Percentiles rank a stretch among this genome's conserved stretches.
Conservation (phyloP, 1,140 invertebrate genomes). For the Meloidogyne exigua region DNA sequence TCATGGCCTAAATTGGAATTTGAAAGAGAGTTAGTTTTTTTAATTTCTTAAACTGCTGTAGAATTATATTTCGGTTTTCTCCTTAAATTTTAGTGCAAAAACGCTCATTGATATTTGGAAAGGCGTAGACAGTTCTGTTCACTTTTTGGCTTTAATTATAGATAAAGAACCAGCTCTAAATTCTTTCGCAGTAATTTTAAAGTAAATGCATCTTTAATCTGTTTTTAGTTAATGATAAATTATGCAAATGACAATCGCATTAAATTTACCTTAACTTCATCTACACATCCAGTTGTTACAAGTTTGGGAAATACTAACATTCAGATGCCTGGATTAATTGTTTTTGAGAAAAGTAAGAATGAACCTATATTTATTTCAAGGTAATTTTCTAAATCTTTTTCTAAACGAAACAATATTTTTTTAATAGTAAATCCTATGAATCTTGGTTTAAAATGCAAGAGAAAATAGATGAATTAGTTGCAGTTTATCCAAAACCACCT, state of each 20-base stretch:
- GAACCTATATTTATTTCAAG: constrained; percentile 38
- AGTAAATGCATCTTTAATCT: neutral
- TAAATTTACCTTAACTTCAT: constrained; percentile 16
- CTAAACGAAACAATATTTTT: neutral
- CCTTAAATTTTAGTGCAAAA: constrained; percentile 10
- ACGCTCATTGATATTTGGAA: constrained; percentile 34
- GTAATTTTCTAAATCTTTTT: constrained; percentile 14
- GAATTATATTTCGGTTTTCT: neutral
- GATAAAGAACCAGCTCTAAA: constrained; percentile 37
- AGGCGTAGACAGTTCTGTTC: neutral
- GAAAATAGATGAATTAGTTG: constrained; percentile 24
- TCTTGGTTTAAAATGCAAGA: constrained; percentile 30
- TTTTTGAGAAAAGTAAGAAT: constrained; percentile 41
- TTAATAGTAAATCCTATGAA: constrained; percentile 17
- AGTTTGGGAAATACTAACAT: constrained; percentile 35
- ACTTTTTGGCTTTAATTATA: constrained; percentile 33
- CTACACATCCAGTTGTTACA: constrained; percentile 39
- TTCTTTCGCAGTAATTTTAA: constrained; percentile 32
- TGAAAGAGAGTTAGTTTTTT: neutral
- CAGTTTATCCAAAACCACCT: neutral
- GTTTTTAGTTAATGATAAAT: constrained; percentile 44
- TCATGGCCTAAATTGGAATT: constrained; percentile 47
- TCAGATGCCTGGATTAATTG: constrained; percentile 27
- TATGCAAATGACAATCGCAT: constrained; percentile 38
- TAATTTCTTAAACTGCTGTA: neutral